Base-by-base conservation (phyloP, 2,888 invertebrate genomes). In the Prenolepis imparis region DNA sequence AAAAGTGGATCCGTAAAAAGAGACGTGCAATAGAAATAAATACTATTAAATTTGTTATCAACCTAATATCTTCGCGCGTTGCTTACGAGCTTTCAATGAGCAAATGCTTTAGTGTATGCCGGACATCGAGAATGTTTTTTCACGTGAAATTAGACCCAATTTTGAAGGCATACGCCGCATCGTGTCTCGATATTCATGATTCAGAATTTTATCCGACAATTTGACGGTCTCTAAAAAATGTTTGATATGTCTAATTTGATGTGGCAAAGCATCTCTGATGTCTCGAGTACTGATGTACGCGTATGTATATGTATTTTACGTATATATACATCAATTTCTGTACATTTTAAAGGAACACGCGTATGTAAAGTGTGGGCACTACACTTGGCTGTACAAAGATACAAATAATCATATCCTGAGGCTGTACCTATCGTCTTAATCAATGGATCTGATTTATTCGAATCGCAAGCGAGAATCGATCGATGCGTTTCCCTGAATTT, bases 371-470 rank as follows among this genome's bases (percentile, higher is more conserved):
- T 39, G 28, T 68, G 67, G 32, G 36, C 24, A 44, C 44, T 72
- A 72, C 72, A 70, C 78, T 78, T 78, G 73, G 21, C 59, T 78
- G 73, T 88, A 78, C 61, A 75, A 74, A 82, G 64, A 75, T 15
- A 55, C 59, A 55, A 52, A 48, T 66, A 84, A 85, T 88, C 87
- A 75, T 87, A 90, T 89, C 84, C 81, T 77, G 87, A 86, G 83
- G 86, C 82, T 83, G 39, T 77, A 84, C 55, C 61, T 85, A 74
- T 63, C 68, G 66, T 74, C 24, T 83, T 68, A 68, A 72, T 39
- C 52, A 74, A 78, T 70, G 59, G 39, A 48, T 48, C 52, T 52
- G 6, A 1, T 78, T 78, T 59, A 28, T 44, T 55, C 12, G 18
- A 55, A n/a, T 6, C 5, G 18, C 44, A 32, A 70, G 28, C 24